Base-by-base conservation (phyloP, 1,140 invertebrate genomes). In the Carposina sasakii region DNA sequence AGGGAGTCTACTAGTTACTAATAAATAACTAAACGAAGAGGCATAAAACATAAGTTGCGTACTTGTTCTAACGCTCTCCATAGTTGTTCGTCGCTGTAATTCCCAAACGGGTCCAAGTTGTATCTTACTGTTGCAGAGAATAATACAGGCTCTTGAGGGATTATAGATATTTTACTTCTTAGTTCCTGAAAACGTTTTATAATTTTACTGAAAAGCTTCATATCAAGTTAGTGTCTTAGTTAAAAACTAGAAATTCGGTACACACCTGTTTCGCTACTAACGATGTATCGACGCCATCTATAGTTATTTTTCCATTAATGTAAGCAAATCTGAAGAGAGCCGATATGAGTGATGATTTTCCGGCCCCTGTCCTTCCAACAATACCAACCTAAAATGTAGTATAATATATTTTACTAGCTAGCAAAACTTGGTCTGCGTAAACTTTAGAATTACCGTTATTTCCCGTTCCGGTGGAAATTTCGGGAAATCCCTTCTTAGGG, bases 71-170 rank as follows among this genome's bases (percentile, higher is more conserved):
- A 69, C 1, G 88, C 90, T 52, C 78, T 65, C 91, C 91, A 93
- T 1, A 94, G 55, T 23, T 87, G 73, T 8, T 85, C 78, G 56
- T 94, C 91, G 9, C 81, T 76, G 62, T 88, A 88, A 13, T 88
- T 73, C 17, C 87, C 74, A 65, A 92, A 92, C 0, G 93, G 92
- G 76, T 94, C 92, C 39, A 94, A 76, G 76, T 94, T 94, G 41
- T 89, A 88, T 48, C 93, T 84, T 13, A 93, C 76, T 16, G 88
- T 87, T 1, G 90, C 90, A 13, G 90, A 90, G 62, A 94, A 94
- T 1, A 93, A 54, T 1, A 93, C 86, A 10, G 92, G 91, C 34
- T 88, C 91, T 83, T 94, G 93, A 17, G 93, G 93, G 49, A 95
- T 94, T 50, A 94, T 93, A 5, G 93, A 92, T 19, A 95, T 88